Percentiles rank a stretch among this genome's conserved stretches.
Conservation (phyloP, 1,140 invertebrate genomes). For the silkworm (Bombyx mori) region DNA sequence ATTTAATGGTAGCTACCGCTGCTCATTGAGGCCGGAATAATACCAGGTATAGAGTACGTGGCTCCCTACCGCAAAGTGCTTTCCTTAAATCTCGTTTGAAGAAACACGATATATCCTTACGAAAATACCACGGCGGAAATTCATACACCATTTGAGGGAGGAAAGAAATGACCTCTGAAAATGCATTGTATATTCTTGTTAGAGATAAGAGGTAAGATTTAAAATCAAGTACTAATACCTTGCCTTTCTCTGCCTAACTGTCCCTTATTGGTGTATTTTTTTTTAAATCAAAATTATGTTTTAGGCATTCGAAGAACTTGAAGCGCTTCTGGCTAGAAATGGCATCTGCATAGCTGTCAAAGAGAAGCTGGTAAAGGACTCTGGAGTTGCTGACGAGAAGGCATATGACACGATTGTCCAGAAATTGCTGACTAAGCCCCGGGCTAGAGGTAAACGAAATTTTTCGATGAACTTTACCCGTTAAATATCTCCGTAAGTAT, state of each 20-base stretch:
- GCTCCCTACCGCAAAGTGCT: too few species aligned
- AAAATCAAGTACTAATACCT: too few species aligned
- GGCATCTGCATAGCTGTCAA: conserved; percentile 95
- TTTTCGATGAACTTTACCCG: too few species aligned
- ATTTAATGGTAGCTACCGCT: too few species aligned
- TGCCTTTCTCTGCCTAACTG: background rate
- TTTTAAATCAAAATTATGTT: background rate
- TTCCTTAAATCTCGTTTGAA: too few species aligned
- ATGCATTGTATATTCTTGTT: background rate
- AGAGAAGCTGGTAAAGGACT: conserved; percentile 95
- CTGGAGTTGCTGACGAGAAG: conserved; percentile 88
- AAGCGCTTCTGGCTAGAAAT: conserved; percentile 83
- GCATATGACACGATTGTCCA: conserved; percentile 91
- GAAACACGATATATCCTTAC: too few species aligned
- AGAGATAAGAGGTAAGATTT: background rate
- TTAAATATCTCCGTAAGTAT: too few species aligned
- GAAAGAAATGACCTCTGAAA: too few species aligned
- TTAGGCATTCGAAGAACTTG: conserved; percentile 94
- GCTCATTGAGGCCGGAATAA: too few species aligned
- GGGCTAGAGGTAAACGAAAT: conserved; percentile 83
- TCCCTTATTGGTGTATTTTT: background rate
- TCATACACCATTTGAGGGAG: too few species aligned
- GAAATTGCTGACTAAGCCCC: conserved; percentile 85
- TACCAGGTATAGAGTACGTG: too few species aligned
- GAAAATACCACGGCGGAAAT: too few species aligned